These are phyloP conservation scores for Mesorhabditis spiculigera DNA, from an alignment of 2,888 invertebrate species.

Conservation along the genomic window DNA sequence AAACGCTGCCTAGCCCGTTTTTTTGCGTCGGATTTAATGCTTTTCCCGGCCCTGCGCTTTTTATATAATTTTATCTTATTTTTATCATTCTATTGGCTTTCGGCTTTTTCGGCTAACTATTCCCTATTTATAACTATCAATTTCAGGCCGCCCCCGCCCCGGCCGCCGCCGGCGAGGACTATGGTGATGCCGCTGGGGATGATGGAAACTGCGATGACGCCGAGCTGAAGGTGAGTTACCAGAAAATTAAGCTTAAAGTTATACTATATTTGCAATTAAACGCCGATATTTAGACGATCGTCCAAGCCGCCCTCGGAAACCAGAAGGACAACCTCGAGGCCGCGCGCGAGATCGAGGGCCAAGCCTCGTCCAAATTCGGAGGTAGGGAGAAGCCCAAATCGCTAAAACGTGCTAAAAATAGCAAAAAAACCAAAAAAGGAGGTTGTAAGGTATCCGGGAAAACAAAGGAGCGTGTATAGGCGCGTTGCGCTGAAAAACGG, in stretches of 20 bases:
- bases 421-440: too few species aligned
- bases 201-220: constrained; percentile 54
- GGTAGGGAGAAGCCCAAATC: constrained; percentile 17
- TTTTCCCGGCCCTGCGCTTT: neutral
- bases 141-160: constrained; percentile 20
- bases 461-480: too few species aligned
- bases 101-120: neutral
- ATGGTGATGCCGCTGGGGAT: constrained; percentile 29
- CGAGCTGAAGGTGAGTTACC: constrained; percentile 34
- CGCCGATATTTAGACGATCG: constrained; percentile 22
- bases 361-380: constrained; percentile 54
- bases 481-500: too few species aligned
- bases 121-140: constrained; percentile 3
- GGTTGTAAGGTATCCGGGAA: too few species aligned
- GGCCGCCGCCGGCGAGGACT: constrained; percentile 30
- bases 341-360: constrained; percentile 50
- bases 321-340: constrained; percentile 55
- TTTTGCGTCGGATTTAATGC: neutral
- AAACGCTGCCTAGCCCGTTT: neutral
- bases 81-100: neutral
- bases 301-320: constrained; percentile 30
- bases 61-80: neutral
- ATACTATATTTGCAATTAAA: neutral
- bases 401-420: too few species aligned
- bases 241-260: neutral